Percentiles rank a stretch among this genome's conserved stretches.
Evolutionary conservation across 1,140 invertebrate genomes (phyloP).

Genomic region (Cotesia vestalis): DNA sequence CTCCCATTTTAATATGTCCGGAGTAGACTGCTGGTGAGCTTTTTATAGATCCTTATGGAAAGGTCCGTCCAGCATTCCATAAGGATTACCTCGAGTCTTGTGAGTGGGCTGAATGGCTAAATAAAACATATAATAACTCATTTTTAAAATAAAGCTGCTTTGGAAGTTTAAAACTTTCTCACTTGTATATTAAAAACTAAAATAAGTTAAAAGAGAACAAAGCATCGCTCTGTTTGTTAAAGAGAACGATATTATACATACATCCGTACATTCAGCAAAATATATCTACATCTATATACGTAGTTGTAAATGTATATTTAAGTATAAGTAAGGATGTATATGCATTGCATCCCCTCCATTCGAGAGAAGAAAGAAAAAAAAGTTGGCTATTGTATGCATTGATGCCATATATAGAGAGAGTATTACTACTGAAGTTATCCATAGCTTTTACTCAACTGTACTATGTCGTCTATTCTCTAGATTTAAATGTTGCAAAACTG

Average conservation of each 20-base stretch:
- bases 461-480: neutral
- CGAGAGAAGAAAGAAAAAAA: neutral
- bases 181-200: neutral
- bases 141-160: too few species aligned
- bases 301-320: too few species aligned
- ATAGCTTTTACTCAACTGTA: neutral
- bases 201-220: neutral
- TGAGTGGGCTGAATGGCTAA: too few species aligned
- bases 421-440: neutral
- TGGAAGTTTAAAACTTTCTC: too few species aligned
- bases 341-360: constrained; percentile 3
- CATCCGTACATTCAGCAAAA: neutral
- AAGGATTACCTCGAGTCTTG: neutral
- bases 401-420: constrained; percentile 14
- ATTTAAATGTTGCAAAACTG: neutral
- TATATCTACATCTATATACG: too few species aligned
- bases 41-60: constrained; percentile 27
- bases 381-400: constrained; percentile 7
- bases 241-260: constrained; percentile 14
- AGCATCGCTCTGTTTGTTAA: constrained; percentile 13
- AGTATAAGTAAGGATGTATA: too few species aligned
- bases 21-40: neutral
- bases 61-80: constrained; percentile 11
- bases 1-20: constrained; percentile 30
- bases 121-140: too few species aligned